Evolutionary conservation across 2,888 invertebrate species (phyloP).

Genomic region (Hirtodrosophila confusa): DNA sequence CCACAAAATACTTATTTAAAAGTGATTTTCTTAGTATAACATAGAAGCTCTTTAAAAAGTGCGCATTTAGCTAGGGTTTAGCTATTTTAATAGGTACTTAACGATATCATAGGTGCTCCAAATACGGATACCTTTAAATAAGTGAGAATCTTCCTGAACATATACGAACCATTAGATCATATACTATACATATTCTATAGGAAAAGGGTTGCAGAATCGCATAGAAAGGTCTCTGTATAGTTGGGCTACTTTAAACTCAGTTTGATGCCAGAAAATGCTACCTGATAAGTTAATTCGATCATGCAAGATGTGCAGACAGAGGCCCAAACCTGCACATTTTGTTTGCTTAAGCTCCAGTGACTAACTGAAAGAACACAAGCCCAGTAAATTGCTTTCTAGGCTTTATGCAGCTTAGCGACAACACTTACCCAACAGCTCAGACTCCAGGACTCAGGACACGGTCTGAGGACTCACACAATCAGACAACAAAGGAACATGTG

Average conservation of each 20-base stretch:
- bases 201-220: background rate
- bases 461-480: constrained; percentile 14
- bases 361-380: constrained; percentile 17
- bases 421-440: constrained; percentile 27
- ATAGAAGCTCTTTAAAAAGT: no score
- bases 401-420: constrained; percentile 29
- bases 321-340: constrained; percentile 6
- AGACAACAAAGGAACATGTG: constrained; percentile 68
- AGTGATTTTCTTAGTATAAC: no score
- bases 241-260: background rate
- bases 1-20: background rate
- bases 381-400: constrained; percentile 55
- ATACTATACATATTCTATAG: no score
- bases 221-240: background rate
- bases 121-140: no score
- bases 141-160: no score
- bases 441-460: background rate
- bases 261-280: no score
- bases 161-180: no score
- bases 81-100: no score
- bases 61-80: no score
- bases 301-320: constrained; percentile 7
- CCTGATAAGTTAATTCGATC: constrained; percentile 3
- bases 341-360: constrained; percentile 13
- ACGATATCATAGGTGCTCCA: no score